Evolutionary conservation across 2,888 invertebrate species (phyloP), one percentile per base, ranked within the genome.

Genomic region (Ichneumoninae sp.): DNA sequence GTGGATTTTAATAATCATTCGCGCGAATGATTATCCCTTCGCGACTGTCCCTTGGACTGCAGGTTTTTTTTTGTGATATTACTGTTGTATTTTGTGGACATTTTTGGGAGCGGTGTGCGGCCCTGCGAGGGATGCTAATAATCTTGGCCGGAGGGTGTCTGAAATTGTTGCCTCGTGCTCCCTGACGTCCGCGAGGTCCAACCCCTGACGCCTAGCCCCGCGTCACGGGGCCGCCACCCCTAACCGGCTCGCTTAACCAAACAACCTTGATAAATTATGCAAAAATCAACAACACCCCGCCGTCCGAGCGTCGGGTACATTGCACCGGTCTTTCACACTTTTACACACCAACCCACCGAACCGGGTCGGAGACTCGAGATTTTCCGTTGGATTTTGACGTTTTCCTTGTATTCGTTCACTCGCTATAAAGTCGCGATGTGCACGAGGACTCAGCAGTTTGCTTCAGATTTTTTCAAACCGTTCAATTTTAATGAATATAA

Each of bases 251-350:
- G 91, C 92, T 91, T 92, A 91, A 89, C 91, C 92, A 93, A 93
- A 92, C 93, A 92, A 91, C 90, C 92, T 91, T 91, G 91, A 93
- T 93, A 92, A 93, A 93, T 93, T 93, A 92, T 92, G 93, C 92
- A 92, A 92, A 93, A 92, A 93, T 92, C 92, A 93, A 93, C 92
- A 92, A 91, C 90, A 90, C 91, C 91, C 90, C 89, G 90, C n/a
- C 63, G 33, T 30, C 63, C 69, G 68, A 22, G 33, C 16, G 50
- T 69, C 68, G 63, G 57, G 50, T 65, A 74, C 69, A 30, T 80
- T 82, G 79, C 75, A 79, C 44, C 65, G 60, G 50, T 57, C 79
- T 71, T 65, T 73, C 68, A 33, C 68, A 63, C 68, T 36, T 52
- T 78, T 68, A 13, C 30, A 26, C 30, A 36, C 13, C 40, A 10